Conservation (phyloP, 1,140 invertebrate genomes). For the Drosophila quadrilineata region DNA sequence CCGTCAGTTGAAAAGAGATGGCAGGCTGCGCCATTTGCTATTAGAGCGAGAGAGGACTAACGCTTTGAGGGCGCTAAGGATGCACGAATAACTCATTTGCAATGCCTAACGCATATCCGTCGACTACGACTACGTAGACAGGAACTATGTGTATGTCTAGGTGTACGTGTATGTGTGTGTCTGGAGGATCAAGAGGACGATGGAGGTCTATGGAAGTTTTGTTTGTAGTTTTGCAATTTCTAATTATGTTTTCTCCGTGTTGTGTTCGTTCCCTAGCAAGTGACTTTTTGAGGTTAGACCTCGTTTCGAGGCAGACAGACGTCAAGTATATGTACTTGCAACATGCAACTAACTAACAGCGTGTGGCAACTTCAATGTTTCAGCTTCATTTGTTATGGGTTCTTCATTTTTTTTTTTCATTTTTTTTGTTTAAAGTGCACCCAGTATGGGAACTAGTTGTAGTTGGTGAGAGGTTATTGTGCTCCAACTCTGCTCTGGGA, state of each 20-base stretch:
- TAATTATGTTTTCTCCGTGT: constrained; percentile 50
- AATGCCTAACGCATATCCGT: constrained; percentile 43
- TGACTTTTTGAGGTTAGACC: constrained; percentile 51
- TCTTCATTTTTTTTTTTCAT: constrained; percentile 1
- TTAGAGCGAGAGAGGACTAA: not conserved
- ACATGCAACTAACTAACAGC: too few species aligned
- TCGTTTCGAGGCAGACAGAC: not conserved
- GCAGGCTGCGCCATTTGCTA: not conserved
- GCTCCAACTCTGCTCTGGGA: not conserved
- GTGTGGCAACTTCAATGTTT: constrained; percentile 18
- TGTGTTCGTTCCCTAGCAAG: constrained; percentile 13
- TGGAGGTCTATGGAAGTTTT: constrained; percentile 20
- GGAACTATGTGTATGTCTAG: not conserved
- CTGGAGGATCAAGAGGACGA: not conserved
- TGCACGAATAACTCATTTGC: constrained; percentile 49
- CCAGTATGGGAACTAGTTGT: too few species aligned
- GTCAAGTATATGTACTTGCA: not conserved
- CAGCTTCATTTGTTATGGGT: constrained; percentile 39
- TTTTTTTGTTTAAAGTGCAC: not conserved
- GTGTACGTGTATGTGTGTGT: not conserved
- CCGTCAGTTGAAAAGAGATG: constrained; percentile 1
- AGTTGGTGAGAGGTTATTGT: too few species aligned
- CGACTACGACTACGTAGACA: not conserved
- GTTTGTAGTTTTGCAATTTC: constrained; percentile 55
- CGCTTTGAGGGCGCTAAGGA: constrained; percentile 8